Base-by-base conservation (phyloP, 2,888 invertebrate genomes). In the Galerucella nymphaeae region DNA sequence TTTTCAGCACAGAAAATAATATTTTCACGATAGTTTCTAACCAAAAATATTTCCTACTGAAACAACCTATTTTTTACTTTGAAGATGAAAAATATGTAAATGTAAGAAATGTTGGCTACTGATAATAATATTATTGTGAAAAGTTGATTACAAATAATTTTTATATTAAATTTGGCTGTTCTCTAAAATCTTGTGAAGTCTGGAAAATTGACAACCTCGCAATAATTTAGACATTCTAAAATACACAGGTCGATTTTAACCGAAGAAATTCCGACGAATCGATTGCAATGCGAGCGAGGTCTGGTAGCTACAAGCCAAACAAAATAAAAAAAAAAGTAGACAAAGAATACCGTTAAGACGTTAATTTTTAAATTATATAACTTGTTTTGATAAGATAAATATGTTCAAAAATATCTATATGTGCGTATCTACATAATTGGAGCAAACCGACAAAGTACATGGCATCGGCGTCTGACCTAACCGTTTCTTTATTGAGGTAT, bases 241-340 rank as follows among this genome's bases (percentile, higher is more conserved):
- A 69, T 74, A 66, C 74, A 74, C 69, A 65, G 66, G 71, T 66
- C 74, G 74, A 71, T 41, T 55, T 66, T 58, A 59, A 45, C 74
- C 71, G 74, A 74, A 71, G 57, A 66, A 61, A 64, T 59, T 23
- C 71, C 74, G 74, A 74, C 68, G 64, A 65, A 74, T 74, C 74
- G 74, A 74, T 74, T 74, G 71, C 74, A 74, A 58, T 71, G 41
- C 64, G 58, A 71, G 45, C 23, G 45, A 48, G 41, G 18, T 57
- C 18, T 53, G 53, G 48, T 48, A 48, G 59, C 30, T 30, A 23
- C 30, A 61, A 45, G 23, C 66, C 41, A 38, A 57, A 16, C 23
- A 50, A 55, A 68, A 65, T 53, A 53, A 62, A 71, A 61, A 71
- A 61, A 64, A 67, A 67, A 38, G 20, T 23, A 48, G 53, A 38